phyloP scores from a whole-genome alignment of 2,113 vertebrate genomes.

The Leiothrix lutea region DNA sequence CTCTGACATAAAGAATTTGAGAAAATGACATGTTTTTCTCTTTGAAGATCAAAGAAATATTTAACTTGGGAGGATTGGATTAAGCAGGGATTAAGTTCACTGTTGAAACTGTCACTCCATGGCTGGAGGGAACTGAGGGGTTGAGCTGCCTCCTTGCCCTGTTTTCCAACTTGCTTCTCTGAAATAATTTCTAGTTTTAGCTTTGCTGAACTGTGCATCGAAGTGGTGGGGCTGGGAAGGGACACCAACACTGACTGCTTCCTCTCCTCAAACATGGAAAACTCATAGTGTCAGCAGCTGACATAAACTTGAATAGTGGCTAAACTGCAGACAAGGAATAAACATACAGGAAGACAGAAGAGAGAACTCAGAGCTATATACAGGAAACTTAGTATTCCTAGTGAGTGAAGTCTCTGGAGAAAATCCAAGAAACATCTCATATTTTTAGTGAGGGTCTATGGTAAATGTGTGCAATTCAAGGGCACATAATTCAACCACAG shows the following conservation, averaged over 20 bases:
- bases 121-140: neutral
- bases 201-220: neutral
- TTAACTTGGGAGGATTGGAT: slow-evolving; percentile 26
- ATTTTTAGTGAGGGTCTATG: neutral
- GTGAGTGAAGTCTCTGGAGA: neutral
- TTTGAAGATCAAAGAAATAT: slow-evolving; percentile 41
- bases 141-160: neutral
- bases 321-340: neutral
- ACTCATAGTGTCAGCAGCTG: neutral
- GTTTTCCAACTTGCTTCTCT: neutral
- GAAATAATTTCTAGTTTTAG: neutral
- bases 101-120: neutral
- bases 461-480: neutral
- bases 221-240: neutral
- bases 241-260: neutral
- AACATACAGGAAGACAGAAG: neutral
- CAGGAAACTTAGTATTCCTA: neutral
- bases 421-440: neutral
- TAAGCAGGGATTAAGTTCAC: slow-evolving; percentile 37
- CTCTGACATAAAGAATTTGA: slow-evolving; percentile 8
- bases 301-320: neutral
- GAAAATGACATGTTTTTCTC: neutral
- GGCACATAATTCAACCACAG: neutral
- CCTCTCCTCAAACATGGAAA: neutral
- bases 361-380: neutral